These are phyloP conservation scores for Thymallus thymallus DNA, from an alignment of 2,113 vertebrate genomes.

Conservation along the genomic window DNA sequence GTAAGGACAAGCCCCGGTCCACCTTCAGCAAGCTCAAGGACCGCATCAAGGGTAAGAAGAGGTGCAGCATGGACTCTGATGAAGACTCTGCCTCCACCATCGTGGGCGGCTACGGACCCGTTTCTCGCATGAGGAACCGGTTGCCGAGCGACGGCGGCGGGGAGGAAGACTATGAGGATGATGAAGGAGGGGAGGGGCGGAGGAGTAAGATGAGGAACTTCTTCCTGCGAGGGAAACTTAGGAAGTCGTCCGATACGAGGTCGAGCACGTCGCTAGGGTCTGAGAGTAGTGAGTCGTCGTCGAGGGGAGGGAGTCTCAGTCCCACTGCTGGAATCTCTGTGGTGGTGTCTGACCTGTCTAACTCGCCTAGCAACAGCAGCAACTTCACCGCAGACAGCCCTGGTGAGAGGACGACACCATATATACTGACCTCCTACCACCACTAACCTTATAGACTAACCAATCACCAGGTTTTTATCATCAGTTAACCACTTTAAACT, in stretches of 20 bases:
- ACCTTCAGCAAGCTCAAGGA: conserved; percentile 91
- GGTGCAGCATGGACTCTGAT: conserved; percentile 61
- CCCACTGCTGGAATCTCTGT: conserved; percentile 78
- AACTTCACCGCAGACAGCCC: conserved; percentile 85
- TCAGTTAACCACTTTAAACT: too few relatives aligned
- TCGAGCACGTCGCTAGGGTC: conserved; percentile 93
- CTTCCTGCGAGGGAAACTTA: conserved; percentile 85
- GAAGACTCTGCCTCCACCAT: conserved; percentile 84
- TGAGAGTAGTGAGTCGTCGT: conserved; percentile 90
- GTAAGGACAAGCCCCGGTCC: conserved; percentile 86
- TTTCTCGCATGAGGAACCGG: conserved; percentile 61
- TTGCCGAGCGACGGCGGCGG: conserved; percentile 76
- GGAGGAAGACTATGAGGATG: conserved; percentile 83
- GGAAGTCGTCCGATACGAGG: conserved; percentile 87
- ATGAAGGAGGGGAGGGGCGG: conserved; percentile 78
- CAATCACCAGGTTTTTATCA: too few relatives aligned
- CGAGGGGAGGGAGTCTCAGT: conserved; percentile 81
- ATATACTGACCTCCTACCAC: too few relatives aligned
- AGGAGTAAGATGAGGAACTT: conserved; percentile 84
- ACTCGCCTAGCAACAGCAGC: conserved; percentile 82
- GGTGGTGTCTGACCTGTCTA: conserved; percentile 71
- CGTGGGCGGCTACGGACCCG: conserved; percentile 65
- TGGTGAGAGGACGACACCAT: conserved; percentile 64
- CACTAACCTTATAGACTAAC: too few relatives aligned
- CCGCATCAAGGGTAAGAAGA: conserved; percentile 85